A percentile compares a stretch with the other conserved stretches of the same genome.
Evolutionary conservation across 2,797 vertebrate genomes (phyloP).

Genomic region (Sebastes kiyomatsui): DNA sequence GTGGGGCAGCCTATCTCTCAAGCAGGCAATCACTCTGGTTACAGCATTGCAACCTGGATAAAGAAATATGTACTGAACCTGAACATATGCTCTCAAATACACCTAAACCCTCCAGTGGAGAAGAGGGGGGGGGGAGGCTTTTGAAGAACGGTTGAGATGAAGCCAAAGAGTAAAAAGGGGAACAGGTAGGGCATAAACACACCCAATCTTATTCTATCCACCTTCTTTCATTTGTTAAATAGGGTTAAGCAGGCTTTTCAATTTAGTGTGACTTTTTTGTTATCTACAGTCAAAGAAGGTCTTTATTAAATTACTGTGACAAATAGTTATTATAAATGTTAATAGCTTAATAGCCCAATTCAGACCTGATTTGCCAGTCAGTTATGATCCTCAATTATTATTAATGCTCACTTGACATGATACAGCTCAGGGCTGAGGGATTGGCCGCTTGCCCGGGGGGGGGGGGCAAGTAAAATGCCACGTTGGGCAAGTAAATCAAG

Average conservation of each 20-base stretch:
- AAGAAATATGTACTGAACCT: constrained; percentile 68
- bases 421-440: too few species aligned
- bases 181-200: constrained; percentile 19
- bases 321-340: not conserved
- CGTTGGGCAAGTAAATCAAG: not conserved
- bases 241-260: constrained; percentile 25
- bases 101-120: constrained; percentile 43
- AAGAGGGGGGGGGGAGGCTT: constrained; percentile 9
- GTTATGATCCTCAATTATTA: not conserved
- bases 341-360: not conserved
- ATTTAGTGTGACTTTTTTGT: constrained; percentile 8
- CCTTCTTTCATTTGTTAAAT: constrained; percentile 28
- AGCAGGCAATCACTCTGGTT: constrained; percentile 51
- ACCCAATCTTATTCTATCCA: constrained; percentile 29
- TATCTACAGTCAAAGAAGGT: not conserved
- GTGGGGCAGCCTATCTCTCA: constrained; percentile 61
- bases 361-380: not conserved
- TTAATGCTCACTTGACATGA: not conserved
- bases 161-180: constrained; percentile 6
- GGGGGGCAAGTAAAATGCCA: not conserved
- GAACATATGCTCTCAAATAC: constrained; percentile 61
- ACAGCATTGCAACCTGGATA: constrained; percentile 60
- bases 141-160: constrained; percentile 36
- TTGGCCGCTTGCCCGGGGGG: not conserved
- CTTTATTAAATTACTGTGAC: not conserved